phyloP scores from a whole-genome alignment of 2,113 vertebrate genomes.

The Chaenogobius annularis region DNA sequence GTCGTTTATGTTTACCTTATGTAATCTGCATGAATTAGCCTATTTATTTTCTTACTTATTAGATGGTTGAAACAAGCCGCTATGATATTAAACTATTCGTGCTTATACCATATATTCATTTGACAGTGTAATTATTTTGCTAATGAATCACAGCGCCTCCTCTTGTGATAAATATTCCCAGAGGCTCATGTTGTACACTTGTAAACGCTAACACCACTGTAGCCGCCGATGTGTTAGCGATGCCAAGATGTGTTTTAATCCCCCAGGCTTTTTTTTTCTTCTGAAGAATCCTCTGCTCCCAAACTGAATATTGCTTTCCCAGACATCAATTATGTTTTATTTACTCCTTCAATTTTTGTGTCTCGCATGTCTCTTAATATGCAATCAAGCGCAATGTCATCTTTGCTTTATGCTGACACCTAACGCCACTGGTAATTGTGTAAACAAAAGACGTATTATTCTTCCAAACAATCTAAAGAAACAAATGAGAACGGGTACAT shows the following conservation, averaged over 20 bases:
- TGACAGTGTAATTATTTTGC: not conserved
- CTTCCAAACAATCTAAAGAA: conserved; percentile 40
- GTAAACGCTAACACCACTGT: conserved; percentile 32
- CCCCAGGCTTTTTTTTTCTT: conserved; percentile 29
- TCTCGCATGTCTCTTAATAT: conserved; percentile 39
- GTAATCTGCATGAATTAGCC: not conserved
- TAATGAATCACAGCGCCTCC: conserved; percentile 3
- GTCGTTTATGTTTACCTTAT: not conserved
- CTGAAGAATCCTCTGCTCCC: conserved; percentile 29
- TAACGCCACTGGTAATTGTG: conserved; percentile 49
- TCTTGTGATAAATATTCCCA: conserved; percentile 39
- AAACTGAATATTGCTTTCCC: conserved; percentile 45
- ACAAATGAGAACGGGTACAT: conserved; percentile 27
- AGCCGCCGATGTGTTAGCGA: conserved; percentile 39
- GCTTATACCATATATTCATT: not conserved
- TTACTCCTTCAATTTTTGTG: conserved; percentile 48
- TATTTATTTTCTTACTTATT: not conserved
- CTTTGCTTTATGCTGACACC: conserved; percentile 54
- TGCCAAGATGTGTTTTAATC: conserved; percentile 39
- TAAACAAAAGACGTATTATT: conserved; percentile 51
- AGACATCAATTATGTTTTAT: conserved; percentile 54
- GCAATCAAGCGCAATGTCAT: conserved; percentile 66
- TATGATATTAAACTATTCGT: not conserved
- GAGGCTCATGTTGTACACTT: conserved; percentile 21
- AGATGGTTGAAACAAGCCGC: not conserved